Conservation (phyloP, 2,888 invertebrate species). For the Synergus umbraculus region DNA sequence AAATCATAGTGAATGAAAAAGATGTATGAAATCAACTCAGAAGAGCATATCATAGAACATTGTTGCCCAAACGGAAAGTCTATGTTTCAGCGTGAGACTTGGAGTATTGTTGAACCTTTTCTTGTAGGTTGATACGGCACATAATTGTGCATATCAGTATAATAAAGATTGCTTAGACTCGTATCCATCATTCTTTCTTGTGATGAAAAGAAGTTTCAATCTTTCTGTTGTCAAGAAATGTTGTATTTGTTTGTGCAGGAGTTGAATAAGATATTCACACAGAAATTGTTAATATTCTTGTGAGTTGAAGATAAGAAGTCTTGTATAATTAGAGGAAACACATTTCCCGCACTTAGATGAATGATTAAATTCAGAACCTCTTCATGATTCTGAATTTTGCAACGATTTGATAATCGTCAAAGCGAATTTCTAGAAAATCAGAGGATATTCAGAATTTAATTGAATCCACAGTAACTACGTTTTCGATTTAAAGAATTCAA, state of each 20-base stretch:
- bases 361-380: no score
- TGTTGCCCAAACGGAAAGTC: constrained; percentile 34
- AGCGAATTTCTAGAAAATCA: no score
- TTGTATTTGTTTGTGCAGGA: background rate
- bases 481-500: no score
- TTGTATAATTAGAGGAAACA: no score
- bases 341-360: no score
- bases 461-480: no score
- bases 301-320: no score
- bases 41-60: constrained; percentile 22
- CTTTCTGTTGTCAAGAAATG: background rate
- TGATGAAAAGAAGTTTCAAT: constrained; percentile 27
- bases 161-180: constrained; percentile 14
- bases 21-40: background rate
- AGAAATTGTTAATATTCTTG: background rate
- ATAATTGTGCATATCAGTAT: constrained; percentile 34
- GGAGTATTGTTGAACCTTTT: constrained; percentile 9
- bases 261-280: background rate
- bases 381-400: no score
- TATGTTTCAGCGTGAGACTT: constrained; percentile 28
- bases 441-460: no score
- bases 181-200: background rate
- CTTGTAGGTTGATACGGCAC: constrained; percentile 8
- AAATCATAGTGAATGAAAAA: constrained; percentile 16
- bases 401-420: no score